Evolutionary conservation across 2,797 vertebrate genomes (phyloP), one percentile per base, ranked within the genome.

Genomic region (Enteromius treurensis): DNA sequence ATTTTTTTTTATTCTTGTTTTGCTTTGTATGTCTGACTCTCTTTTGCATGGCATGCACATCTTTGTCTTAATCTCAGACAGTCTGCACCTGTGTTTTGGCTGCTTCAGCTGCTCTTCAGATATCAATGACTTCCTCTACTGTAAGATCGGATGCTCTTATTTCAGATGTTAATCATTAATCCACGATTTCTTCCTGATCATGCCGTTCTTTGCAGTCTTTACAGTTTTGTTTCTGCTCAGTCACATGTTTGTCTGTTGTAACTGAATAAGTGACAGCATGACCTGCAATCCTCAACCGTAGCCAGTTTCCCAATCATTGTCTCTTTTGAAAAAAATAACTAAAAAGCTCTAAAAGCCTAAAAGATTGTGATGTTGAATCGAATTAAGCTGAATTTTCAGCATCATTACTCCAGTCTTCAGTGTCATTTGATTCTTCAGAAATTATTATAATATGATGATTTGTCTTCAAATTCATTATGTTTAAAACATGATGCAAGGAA

Each of bases 21-120:
- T 71, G 29, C 80, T 65, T 64, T 75, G 70, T 32, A 51, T 74
- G 42, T 74, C 40, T 74, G 69, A 32, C 5, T 64, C 21, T 40
- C 58, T 80, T 80, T 81, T 81, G 29, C 42, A 62, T 74, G 58
- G 80, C 80, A 64, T 74, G 80, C 58, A 81, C 55, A 73, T 73
- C 55, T 73, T 64, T 81, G 40, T 17, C 70, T 65, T 65, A 70
- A 49, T 64, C 42, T 64, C 42, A 32, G 40, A 51, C 45, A 14
- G 69, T 32, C 71, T 82, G 42, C 80, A 65, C 60, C 70, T 82
- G 80, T 75, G 69, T 82, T 82, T 74, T 51, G 70, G 58, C 70
- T 75, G 45, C 47, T 65, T 65, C 42, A 74, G 70, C 80, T 49
- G 70, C 55, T 74, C 58, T 75, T 47, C 70, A 64, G 34, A 82